These are phyloP conservation scores for Amblyjoppa proteus DNA, from an alignment of 2,888 invertebrate genomes.

Conservation along the genomic window DNA sequence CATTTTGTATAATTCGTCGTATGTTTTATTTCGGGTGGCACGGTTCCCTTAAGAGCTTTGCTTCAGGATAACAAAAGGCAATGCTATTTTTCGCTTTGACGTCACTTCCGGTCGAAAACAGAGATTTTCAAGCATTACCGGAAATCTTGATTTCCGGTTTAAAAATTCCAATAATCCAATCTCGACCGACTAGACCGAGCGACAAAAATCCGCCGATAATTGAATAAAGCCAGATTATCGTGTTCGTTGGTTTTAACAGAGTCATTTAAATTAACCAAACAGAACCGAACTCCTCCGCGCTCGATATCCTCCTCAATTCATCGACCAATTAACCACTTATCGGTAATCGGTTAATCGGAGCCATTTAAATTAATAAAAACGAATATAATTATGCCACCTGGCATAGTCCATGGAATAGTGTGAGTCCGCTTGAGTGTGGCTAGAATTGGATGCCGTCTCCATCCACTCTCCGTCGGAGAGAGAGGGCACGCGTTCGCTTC, in stretches of 20 bases:
- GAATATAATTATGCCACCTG: constrained; percentile 74
- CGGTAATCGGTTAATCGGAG: neutral
- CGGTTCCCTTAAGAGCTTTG: too few species aligned
- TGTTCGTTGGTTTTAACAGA: neutral
- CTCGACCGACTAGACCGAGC: too few species aligned
- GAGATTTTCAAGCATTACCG: neutral
- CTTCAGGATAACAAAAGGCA: too few species aligned
- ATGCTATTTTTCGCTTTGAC: too few species aligned
- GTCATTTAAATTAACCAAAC: too few species aligned
- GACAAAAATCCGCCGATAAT: too few species aligned
- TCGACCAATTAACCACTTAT: neutral
- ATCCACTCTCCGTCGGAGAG: constrained; percentile 96
- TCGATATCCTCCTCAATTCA: neutral
- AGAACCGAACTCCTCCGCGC: neutral
- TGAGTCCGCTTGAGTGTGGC: constrained; percentile 87
- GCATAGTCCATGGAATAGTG: constrained; percentile 91
- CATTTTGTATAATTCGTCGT: too few species aligned
- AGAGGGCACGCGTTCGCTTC: constrained; percentile 95
- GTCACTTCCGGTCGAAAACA: too few species aligned
- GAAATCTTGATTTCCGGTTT: too few species aligned
- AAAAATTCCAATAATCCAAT: too few species aligned
- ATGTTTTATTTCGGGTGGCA: too few species aligned
- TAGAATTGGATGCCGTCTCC: constrained; percentile 94
- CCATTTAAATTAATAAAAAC: neutral
- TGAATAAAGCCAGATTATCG: neutral